These are phyloP conservation scores for Pseudorectes ferrugineus DNA, from an alignment of 2,113 vertebrate genomes.

Conservation along the genomic window DNA sequence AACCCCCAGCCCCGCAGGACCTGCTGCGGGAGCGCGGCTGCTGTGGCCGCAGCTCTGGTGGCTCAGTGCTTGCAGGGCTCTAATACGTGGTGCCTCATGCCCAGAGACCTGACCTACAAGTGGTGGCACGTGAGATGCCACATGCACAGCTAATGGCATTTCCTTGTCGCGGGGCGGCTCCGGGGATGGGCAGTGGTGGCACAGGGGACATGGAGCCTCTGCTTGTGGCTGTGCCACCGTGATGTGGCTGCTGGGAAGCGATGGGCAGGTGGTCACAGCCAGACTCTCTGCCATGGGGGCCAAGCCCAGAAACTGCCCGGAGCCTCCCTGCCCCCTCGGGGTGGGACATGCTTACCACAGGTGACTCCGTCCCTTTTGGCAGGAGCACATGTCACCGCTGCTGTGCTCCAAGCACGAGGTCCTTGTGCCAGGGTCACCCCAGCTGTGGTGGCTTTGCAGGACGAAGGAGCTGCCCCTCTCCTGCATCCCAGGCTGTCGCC, in stretches of 20 bases:
- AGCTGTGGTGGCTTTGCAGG: not conserved
- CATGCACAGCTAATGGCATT: not conserved
- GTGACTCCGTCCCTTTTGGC: not conserved
- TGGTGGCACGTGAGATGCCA: fast-evolving
- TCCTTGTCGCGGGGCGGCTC: fast-evolving
- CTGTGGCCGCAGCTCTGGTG: not conserved
- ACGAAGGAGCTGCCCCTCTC: not conserved
- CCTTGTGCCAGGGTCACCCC: not conserved
- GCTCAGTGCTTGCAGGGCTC: not conserved
- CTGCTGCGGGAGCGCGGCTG: fast-evolving
- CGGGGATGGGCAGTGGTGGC: fast-evolving
- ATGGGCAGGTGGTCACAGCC: fast-evolving
- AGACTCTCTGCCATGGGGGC: fast-evolving
- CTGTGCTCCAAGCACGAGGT: fast-evolving
- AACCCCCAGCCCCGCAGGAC: fast-evolving
- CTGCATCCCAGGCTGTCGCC: not conserved
- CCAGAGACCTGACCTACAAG: not conserved
- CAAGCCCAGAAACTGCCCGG: not conserved
- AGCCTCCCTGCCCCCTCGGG: fast-evolving
- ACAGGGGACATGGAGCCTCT: fast-evolving
- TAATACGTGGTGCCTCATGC: fast-evolving
- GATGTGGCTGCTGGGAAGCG: fast-evolving
- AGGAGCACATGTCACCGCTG: fast-evolving
- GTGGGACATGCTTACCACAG: fast-evolving
- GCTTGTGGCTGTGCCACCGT: fast-evolving